Percentiles rank a stretch among this genome's conserved stretches.
These are phyloP conservation scores for Somateria mollissima DNA, from an alignment of 2,797 vertebrate species.

Conservation along the genomic window DNA sequence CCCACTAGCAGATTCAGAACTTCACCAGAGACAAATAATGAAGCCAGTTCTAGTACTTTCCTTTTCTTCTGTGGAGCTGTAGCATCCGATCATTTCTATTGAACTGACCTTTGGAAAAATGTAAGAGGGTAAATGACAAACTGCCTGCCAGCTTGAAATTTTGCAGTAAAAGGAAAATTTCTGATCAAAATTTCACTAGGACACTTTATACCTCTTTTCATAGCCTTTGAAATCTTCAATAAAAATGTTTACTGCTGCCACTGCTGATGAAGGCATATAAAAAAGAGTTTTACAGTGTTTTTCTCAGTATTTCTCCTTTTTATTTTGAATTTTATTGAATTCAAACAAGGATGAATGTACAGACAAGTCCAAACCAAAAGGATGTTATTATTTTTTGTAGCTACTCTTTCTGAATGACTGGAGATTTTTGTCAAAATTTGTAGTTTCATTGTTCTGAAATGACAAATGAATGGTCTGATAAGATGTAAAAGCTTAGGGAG, in stretches of 20 bases:
- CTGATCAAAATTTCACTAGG: not conserved
- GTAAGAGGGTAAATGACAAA: not conserved
- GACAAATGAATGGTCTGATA: not conserved
- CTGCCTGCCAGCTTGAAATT: not conserved
- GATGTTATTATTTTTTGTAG: not conserved
- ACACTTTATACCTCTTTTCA: not conserved
- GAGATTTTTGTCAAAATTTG: not conserved
- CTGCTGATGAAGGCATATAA: not conserved
- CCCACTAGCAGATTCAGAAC: not conserved
- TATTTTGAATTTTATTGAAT: not conserved
- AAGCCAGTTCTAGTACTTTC: not conserved
- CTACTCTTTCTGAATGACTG: not conserved
- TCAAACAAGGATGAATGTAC: not conserved
- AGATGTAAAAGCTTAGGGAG: not conserved
- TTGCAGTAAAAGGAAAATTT: not conserved
- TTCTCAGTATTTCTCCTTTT: not conserved
- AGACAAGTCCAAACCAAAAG: not conserved
- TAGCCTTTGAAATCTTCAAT: not conserved
- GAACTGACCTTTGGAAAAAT: not conserved
- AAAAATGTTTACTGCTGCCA: constrained; percentile 4
- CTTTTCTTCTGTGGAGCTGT: not conserved
- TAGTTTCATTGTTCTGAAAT: not conserved
- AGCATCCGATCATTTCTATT: not conserved
- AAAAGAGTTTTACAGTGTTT: not conserved
- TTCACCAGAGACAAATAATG: not conserved